phyloP scores from a whole-genome alignment of 2,113 vertebrate genomes.

The Lampris incognitus region DNA sequence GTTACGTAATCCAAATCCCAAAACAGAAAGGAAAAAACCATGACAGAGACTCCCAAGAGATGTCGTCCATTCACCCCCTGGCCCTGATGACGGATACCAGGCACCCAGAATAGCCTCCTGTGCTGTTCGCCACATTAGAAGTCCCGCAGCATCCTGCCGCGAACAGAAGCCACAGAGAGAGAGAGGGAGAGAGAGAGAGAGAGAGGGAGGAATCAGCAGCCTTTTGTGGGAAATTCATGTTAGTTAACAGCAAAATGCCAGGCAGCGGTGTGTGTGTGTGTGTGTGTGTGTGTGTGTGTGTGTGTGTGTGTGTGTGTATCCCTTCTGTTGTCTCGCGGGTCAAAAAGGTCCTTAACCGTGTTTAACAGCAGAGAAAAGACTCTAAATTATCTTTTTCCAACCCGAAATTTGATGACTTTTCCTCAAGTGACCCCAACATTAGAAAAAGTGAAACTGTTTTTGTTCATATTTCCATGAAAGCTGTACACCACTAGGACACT shows the following conservation, averaged over 20 bases:
- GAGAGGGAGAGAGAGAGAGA: neutral
- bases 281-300: neutral
- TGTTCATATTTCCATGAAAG: too few species aligned
- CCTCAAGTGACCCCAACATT: too few species aligned
- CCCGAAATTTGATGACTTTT: too few species aligned
- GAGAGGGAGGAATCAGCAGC: conserved; percentile 13
- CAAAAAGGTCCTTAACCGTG: too few species aligned
- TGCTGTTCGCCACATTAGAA: conserved; percentile 15
- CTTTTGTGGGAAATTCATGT: conserved; percentile 19
- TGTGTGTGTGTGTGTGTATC: neutral
- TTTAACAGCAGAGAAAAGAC: too few species aligned
- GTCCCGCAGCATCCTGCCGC: conserved; percentile 11
- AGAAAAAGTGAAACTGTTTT: too few species aligned
- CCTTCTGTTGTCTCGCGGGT: too few species aligned
- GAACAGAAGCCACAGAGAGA: conserved; percentile 21
- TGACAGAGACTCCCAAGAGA: conserved; percentile 40
- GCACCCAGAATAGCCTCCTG: conserved; percentile 52
- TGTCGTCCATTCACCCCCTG: conserved; percentile 30
- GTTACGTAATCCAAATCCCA: conserved; percentile 54
- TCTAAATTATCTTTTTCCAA: too few species aligned
- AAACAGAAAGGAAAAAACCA: conserved; percentile 16
- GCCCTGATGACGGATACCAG: conserved; percentile 19
- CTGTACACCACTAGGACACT: too few species aligned
- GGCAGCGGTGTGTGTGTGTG: neutral
- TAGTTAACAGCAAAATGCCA: neutral